A percentile compares a stretch with the other conserved stretches of the same genome.
These are phyloP conservation scores for Cryptoblepharus egeriae DNA, from an alignment of 2,797 vertebrate species.

Conservation along the genomic window DNA sequence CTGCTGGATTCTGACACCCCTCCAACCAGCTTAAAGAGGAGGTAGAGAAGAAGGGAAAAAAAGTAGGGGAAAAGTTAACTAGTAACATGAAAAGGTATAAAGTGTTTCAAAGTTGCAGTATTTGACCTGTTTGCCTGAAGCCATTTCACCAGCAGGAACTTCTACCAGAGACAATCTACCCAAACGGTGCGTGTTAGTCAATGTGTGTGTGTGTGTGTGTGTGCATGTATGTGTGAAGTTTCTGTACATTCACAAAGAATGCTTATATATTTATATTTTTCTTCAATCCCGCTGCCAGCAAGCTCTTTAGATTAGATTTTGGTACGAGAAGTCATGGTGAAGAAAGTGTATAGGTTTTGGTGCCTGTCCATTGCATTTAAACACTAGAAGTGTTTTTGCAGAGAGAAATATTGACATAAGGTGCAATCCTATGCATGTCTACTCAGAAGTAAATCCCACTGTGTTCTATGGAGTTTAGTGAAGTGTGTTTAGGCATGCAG, in stretches of 20 bases:
- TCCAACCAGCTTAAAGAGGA: constrained; percentile 43
- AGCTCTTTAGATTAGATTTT: background rate
- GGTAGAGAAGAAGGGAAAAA: constrained; percentile 38
- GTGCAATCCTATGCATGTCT: too few species aligned
- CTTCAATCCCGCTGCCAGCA: background rate
- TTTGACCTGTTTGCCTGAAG: constrained; percentile 33
- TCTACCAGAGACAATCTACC: constrained; percentile 21
- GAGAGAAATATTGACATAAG: background rate
- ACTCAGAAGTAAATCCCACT: too few species aligned
- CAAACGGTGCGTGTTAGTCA: constrained; percentile 59
- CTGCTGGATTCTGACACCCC: constrained; percentile 44
- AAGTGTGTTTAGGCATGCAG: too few species aligned
- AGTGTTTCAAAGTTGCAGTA: constrained; percentile 47
- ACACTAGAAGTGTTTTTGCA: background rate
- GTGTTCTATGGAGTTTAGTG: too few species aligned
- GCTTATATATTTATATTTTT: background rate
- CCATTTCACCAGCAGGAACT: constrained; percentile 39
- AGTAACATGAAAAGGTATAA: constrained; percentile 67
- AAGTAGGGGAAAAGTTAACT: background rate
- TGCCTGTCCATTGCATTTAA: background rate
- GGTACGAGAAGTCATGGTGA: background rate
- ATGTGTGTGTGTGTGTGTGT: background rate
- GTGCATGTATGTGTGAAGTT: too few species aligned
- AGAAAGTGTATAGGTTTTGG: background rate
- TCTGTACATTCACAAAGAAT: background rate